Conservation (phyloP, 1,140 invertebrate genomes). For the Luehdorfia chinensis region DNA sequence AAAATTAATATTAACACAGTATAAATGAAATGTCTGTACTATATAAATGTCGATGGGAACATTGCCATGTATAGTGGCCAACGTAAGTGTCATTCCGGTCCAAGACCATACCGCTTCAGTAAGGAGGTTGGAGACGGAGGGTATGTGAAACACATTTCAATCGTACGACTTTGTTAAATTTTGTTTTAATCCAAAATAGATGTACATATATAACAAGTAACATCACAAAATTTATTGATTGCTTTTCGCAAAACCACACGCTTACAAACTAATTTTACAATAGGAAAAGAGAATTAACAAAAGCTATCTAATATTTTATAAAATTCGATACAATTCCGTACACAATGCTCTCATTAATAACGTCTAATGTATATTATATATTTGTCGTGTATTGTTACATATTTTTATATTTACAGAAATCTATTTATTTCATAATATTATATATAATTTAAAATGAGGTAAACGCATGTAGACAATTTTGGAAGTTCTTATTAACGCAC, state of each 20-base stretch:
- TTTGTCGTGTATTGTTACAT: not conserved
- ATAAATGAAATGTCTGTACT: too few species aligned
- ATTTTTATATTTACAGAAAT: conserved; percentile 13
- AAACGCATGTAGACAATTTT: not conserved
- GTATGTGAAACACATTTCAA: too few species aligned
- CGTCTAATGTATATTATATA: conserved; percentile 16
- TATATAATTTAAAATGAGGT: not conserved
- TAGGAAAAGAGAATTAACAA: conserved; percentile 23
- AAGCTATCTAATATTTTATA: conserved; percentile 35
- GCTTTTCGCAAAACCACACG: conserved; percentile 20
- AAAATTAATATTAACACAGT: too few species aligned
- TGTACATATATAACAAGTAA: conserved; percentile 27
- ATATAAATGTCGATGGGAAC: too few species aligned
- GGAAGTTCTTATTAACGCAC: not conserved
- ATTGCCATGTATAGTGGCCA: too few species aligned
- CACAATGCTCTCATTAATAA: conserved; percentile 24
- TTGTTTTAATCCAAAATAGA: conserved; percentile 1
- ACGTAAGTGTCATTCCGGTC: too few species aligned
- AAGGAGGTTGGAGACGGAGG: too few species aligned
- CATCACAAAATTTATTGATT: conserved; percentile 31
- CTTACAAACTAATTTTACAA: conserved; percentile 19
- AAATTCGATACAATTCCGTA: conserved; percentile 43
- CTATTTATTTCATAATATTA: not conserved
- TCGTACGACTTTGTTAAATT: not conserved
- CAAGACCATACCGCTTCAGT: too few species aligned